A percentile compares a stretch with the other conserved stretches of the same genome.
Evolutionary conservation across 2,113 vertebrate species (phyloP).

Genomic region (Cynoglossus semilaevis): DNA sequence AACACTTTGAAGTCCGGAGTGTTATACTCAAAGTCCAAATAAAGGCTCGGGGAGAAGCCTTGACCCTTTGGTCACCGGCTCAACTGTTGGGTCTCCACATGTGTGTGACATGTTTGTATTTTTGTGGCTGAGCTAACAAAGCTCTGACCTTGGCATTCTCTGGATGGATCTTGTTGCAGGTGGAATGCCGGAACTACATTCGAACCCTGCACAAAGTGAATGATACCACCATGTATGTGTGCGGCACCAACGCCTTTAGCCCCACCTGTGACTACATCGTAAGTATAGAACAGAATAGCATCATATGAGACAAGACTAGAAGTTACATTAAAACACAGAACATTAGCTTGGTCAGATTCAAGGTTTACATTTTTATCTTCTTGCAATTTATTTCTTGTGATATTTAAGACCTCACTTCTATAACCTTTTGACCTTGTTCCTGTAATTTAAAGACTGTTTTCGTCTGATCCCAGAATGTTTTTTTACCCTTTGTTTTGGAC

Average conservation of each 20-base stretch:
- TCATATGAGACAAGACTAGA: too few relatives aligned
- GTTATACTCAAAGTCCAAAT: conserved; percentile 37
- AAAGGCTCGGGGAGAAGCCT: conserved; percentile 41
- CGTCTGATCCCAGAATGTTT: not conserved
- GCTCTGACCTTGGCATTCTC: conserved; percentile 53
- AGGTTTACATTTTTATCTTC: not conserved
- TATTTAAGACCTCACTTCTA: too few relatives aligned
- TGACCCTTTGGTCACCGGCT: conserved; percentile 44
- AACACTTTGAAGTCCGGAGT: conserved; percentile 44
- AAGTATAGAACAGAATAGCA: conserved; percentile 9
- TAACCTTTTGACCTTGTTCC: too few relatives aligned
- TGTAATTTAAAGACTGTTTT: not conserved
- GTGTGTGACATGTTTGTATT: conserved; percentile 48
- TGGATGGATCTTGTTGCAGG: conserved; percentile 69
- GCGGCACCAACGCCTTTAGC: conserved; percentile 78
- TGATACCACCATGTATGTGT: conserved; percentile 71
- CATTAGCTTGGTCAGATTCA: too few relatives aligned
- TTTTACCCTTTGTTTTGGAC: conserved; percentile 39
- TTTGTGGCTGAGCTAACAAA: conserved; percentile 55
- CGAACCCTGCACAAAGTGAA: conserved; percentile 72
- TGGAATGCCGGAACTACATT: conserved; percentile 80
- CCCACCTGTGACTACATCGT: conserved; percentile 79
- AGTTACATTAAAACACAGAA: too few relatives aligned
- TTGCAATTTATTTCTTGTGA: not conserved
- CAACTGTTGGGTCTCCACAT: not conserved